A percentile compares a stretch with the other conserved stretches of the same genome.
phyloP scores from a whole-genome alignment of 2,888 invertebrate species.

The Leucophora obtusa region DNA sequence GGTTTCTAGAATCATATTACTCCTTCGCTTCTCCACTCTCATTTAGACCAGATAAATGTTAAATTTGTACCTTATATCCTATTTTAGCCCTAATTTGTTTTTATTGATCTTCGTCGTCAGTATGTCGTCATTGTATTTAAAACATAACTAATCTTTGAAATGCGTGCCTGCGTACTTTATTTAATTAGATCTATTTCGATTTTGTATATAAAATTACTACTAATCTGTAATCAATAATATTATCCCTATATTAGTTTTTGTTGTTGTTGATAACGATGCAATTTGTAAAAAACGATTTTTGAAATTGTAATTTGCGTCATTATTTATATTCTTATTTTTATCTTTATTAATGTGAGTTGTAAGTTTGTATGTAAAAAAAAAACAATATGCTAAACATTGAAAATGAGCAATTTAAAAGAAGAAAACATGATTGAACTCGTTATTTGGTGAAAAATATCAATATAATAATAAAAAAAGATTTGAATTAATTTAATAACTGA shows the following conservation, averaged over 20 bases:
- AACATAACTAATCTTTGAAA: neutral
- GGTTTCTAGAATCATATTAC: constrained; percentile 33
- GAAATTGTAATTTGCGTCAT: constrained; percentile 11
- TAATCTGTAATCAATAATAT: constrained; percentile 16
- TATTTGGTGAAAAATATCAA: constrained; percentile 40
- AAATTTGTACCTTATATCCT: constrained; percentile 31
- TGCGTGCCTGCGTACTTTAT: neutral
- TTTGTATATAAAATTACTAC: neutral
- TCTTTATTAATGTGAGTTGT: constrained; percentile 39
- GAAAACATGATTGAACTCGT: constrained; percentile 17
- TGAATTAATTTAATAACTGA: too few relatives aligned
- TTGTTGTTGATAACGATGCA: constrained; percentile 49
- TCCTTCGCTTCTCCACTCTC: neutral
- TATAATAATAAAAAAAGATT: neutral
- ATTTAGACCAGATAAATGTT: neutral
- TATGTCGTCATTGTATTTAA: too few relatives aligned
- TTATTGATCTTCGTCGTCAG: neutral
- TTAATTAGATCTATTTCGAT: neutral
- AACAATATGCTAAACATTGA: constrained; percentile 15
- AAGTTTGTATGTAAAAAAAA: constrained; percentile 39
- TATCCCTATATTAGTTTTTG: constrained; percentile 22
- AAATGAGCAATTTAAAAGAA: constrained; percentile 19
- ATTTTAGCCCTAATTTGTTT: neutral
- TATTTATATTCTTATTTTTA: constrained; percentile 13
- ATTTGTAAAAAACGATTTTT: constrained; percentile 16